A percentile compares a stretch with the other conserved stretches of the same genome.
These are phyloP conservation scores for Cryptomyrus ogoouensis DNA, from an alignment of 2,113 vertebrate genomes.

Conservation along the genomic window DNA sequence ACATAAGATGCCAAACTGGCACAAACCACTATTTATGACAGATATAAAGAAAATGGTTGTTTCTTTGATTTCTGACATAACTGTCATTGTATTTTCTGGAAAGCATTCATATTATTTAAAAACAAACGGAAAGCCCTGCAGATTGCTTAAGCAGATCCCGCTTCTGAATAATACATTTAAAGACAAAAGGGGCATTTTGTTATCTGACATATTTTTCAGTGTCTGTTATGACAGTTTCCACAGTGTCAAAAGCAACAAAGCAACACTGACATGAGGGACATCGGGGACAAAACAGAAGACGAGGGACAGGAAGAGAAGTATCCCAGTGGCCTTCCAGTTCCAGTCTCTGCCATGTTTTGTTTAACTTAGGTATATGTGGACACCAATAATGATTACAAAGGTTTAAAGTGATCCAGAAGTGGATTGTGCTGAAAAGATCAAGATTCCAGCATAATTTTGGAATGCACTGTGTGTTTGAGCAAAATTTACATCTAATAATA, in stretches of 20 bases:
- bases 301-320: neutral
- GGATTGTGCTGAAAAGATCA: neutral
- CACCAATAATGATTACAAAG: neutral
- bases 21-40: neutral
- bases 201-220: constrained; percentile 8
- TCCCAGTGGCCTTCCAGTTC: neutral
- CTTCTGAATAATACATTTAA: neutral
- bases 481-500: neutral
- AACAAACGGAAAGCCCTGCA: neutral
- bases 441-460: neutral
- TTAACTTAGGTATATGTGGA: neutral
- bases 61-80: neutral
- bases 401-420: neutral
- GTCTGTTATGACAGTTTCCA: neutral
- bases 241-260: neutral
- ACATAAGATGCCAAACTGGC: neutral
- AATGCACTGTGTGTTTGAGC: neutral
- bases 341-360: neutral
- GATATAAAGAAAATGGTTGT: neutral
- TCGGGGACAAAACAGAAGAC: neutral
- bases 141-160: neutral
- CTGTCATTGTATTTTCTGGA: neutral
- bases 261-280: neutral
- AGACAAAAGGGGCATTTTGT: constrained; percentile 4
- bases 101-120: neutral